These are phyloP conservation scores for Yponomeuta malinellus DNA, from an alignment of 2,888 invertebrate genomes.

Conservation along the genomic window DNA sequence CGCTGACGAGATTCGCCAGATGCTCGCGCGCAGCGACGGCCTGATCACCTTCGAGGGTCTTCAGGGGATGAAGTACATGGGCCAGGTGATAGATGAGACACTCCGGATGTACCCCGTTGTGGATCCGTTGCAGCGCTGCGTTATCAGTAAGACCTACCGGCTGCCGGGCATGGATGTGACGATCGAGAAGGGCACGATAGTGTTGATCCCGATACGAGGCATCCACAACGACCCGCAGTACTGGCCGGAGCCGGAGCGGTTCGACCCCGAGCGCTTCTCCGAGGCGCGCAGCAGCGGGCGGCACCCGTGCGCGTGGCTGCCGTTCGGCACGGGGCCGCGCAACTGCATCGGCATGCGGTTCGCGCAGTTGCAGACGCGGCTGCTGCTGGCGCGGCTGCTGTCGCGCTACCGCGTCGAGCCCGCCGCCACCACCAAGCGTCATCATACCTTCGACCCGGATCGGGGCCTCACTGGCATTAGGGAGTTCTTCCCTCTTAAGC, in stretches of 20 bases:
- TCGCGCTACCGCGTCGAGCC: constrained; percentile 17
- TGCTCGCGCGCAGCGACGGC: constrained; percentile 9
- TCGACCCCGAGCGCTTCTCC: constrained; percentile 27
- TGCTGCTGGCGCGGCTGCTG: constrained; percentile 16
- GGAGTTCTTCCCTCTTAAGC: neutral
- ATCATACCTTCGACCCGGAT: constrained; percentile 9
- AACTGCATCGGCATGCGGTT: constrained; percentile 24
- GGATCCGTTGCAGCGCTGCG: constrained; percentile 19
- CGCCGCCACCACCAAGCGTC: constrained; percentile 12
- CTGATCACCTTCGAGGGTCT: constrained; percentile 16
- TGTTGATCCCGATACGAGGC: constrained; percentile 19
- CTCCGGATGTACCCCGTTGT: constrained; percentile 22
- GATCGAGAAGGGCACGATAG: constrained; percentile 19
- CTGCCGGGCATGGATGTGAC: constrained; percentile 23
- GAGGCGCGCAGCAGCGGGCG: constrained; percentile 22
- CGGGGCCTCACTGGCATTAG: neutral
- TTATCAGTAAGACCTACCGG: constrained; percentile 13
- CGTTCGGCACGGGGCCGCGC: constrained; percentile 25
- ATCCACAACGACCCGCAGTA: constrained; percentile 25
- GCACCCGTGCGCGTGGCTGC: constrained; percentile 23
- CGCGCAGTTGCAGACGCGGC: constrained; percentile 17
- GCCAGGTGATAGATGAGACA: constrained; percentile 20
- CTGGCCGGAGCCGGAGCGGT: constrained; percentile 24
- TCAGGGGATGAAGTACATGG: constrained; percentile 19
- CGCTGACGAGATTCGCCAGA: constrained; percentile 13